These are phyloP conservation scores for Bos taurus DNA, from an alignment of 2,113 vertebrate genomes.

Conservation along the genomic window ARS-UCD2.0 NC_037349.1:50433001-50433500, in stretches of 20 bases:
- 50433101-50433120: background rate
- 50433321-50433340: background rate
- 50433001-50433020: background rate
- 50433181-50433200: background rate
- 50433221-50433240: background rate
- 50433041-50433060: background rate
- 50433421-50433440: background rate
- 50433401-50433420: background rate
- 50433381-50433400: background rate
- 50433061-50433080: background rate
- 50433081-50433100: background rate
- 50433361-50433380: background rate
- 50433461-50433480: background rate
- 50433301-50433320: background rate
- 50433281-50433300: background rate
- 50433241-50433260: background rate
- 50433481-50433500: background rate
- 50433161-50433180: background rate
- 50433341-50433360: background rate
- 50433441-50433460: background rate
- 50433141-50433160: background rate
- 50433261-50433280: background rate
- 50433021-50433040: background rate
- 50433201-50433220: background rate
- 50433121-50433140: constrained; percentile 6